Base-by-base conservation (phyloP, 2,113 vertebrate genomes). In the Tupaia chinensis region DNA sequence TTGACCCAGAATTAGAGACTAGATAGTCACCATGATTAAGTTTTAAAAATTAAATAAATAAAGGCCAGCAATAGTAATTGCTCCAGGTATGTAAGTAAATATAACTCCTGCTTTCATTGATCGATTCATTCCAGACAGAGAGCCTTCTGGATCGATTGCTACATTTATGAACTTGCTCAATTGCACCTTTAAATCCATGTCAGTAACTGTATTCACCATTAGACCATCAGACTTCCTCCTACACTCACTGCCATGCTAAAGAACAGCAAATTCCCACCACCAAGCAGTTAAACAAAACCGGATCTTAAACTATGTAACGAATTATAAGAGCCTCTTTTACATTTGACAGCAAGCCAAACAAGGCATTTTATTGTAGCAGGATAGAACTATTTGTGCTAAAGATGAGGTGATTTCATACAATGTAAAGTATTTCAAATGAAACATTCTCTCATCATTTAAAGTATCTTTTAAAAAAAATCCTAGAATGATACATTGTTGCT, bases 131-230 rank as follows among this genome's bases (percentile, higher is more conserved):
- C 53, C 12, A 72, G 69, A 85, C 23, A 72, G 61, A 92, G 56
- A 79, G 54, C 25, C 44, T 94, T 80, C 77, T 11, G 34, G 32
- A 72, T 94, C 87, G 87, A 79, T 12, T 70, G n/a, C 15, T 74
- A 1, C 89, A 61, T 91, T 94, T 15, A 93, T 79, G 76, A 95
- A 77, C 77, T 65, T 78, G 53, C 68, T 93, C 58, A 19, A 27
- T 58, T 58, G 96, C 80, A 63, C 76, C 70, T 95, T 93, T 85
- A 95, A 93, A 76, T 82, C 34, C 6, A 8, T 32, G 9, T 91
- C 86, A 79, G 23, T 70, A 66, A 92, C 25, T 87, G 32, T n/a
- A 83, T 23, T 86, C 34, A 70, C 68, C 3, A 0, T 66, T 85
- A 29, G 69, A 56, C 6, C 22, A 92, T 20, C 7, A 80, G 25